Conservation (phyloP, 2,888 invertebrate species). For the Habrosyne pyritoides region DNA sequence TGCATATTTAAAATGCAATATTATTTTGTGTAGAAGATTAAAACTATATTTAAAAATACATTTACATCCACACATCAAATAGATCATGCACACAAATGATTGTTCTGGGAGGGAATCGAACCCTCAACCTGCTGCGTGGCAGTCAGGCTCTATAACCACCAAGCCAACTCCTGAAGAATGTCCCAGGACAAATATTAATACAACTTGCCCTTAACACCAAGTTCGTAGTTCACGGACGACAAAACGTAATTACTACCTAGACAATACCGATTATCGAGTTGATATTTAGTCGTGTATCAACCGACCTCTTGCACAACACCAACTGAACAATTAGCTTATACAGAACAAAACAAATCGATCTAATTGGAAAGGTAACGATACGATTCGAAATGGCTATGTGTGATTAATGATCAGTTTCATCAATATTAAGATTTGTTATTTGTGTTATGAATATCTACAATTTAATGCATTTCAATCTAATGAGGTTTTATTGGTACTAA, state of each 20-base stretch:
- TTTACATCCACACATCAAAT: too few species aligned
- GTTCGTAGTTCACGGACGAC: constrained; percentile 55
- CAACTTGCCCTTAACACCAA: constrained; percentile 16
- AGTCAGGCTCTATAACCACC: too few species aligned
- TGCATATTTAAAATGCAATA: too few species aligned
- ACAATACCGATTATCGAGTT: constrained; percentile 43
- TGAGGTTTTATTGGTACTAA: too few species aligned
- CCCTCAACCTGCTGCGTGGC: too few species aligned
- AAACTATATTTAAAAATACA: too few species aligned
- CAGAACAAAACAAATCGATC: constrained; percentile 1
- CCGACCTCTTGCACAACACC: constrained; percentile 37
- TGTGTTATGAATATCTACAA: background rate
- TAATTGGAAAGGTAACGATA: constrained; percentile 6
- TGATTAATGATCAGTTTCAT: background rate
- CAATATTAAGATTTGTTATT: background rate
- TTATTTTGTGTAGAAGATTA: too few species aligned
- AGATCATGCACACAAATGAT: too few species aligned
- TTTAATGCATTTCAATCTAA: too few species aligned
- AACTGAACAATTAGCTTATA: background rate
- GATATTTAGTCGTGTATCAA: constrained; percentile 28
- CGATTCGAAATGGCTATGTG: background rate
- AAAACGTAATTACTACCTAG: constrained; percentile 45
- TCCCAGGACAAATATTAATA: too few species aligned
- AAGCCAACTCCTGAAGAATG: too few species aligned
- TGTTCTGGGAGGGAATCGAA: too few species aligned